These are phyloP conservation scores for Iphiclides podalirius DNA, from an alignment of 2,888 invertebrate species.

Conservation along the genomic window DNA sequence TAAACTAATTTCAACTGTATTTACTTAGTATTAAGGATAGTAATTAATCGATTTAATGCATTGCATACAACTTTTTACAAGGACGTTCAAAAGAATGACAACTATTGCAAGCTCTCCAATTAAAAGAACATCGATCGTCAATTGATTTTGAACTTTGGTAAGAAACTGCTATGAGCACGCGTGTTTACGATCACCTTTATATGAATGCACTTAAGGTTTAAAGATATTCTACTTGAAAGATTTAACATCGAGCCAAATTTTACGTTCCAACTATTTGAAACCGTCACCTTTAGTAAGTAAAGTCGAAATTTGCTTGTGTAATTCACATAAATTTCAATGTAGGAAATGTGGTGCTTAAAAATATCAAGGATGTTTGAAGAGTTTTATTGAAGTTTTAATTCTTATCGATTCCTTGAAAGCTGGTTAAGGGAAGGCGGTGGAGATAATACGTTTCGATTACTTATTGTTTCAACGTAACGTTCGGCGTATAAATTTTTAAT, in stretches of 20 bases:
- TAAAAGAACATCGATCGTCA: constrained; percentile 39
- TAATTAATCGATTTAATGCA: not conserved
- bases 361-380: constrained; percentile 20
- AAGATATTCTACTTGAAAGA: constrained; percentile 1
- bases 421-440: constrained; percentile 28
- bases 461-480: too few species aligned
- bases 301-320: not conserved
- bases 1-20: not conserved
- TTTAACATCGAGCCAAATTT: not conserved
- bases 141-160: constrained; percentile 39
- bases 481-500: too few species aligned
- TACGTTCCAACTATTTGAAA: not conserved
- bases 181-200: constrained; percentile 11
- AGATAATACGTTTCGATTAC: not conserved
- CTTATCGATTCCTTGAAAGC: constrained; percentile 15
- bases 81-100: constrained; percentile 32
- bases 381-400: constrained; percentile 5
- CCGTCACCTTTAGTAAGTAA: not conserved
- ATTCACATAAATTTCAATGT: constrained; percentile 2
- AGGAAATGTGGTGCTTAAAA: constrained; percentile 17
- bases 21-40: too few species aligned
- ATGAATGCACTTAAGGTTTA: not conserved
- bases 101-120: constrained; percentile 38
- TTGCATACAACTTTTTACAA: too few species aligned
- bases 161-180: constrained; percentile 9